Base-by-base conservation (phyloP, 2,888 invertebrate species). In the Hirtodrosophila confusa region DNA sequence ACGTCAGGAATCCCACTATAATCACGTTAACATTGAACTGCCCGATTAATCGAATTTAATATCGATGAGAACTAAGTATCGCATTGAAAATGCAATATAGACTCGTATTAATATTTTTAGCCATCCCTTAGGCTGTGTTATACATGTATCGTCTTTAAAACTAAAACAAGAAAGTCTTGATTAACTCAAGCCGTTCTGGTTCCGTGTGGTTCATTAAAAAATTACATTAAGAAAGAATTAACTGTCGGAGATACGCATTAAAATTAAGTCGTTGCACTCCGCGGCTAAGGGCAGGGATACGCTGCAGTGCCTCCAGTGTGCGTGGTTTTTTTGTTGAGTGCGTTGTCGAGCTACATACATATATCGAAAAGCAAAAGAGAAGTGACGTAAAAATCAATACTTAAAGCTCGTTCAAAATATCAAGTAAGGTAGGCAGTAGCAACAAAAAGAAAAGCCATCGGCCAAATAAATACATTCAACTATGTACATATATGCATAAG, bases 381-480 rank as follows among this genome's bases (percentile, higher is more conserved):
- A 66, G 64, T 70, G 75, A 64, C 57, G 74, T 64, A 85, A 79
- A 79, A 79, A 79, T 78, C 85, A 85, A 84, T 85, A 79, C 72
- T 64, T 80, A 80, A 63, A 68, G 65, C 68, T 55, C 36, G 49
- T 62, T 75, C 66, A 44, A 53, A 55, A 37, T 56, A 61, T 49
- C 45, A 61, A 56, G 47, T 62, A 73, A 83, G 77, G 77, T 65
- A 76, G 76, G 79, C 78, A 75, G 44, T 61, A 51, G 48, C 33
- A 56, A 64, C 36, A 53, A n/a, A 10, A 36, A 29, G 9, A n/a
- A 47, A 24, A 47, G 27, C n/a, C 35, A 41, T 8, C 48, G 40
- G 23, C 12, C 11, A 33, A 55, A 23, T 31, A 29, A 43, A 33
- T 53, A 39, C 27, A 27, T 7, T 37, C 27, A 39, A 7, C n/a